Evolutionary conservation across 2,888 invertebrate genomes (phyloP), one percentile per base, ranked within the genome.

Genomic region (Cryptops parisi): DNA sequence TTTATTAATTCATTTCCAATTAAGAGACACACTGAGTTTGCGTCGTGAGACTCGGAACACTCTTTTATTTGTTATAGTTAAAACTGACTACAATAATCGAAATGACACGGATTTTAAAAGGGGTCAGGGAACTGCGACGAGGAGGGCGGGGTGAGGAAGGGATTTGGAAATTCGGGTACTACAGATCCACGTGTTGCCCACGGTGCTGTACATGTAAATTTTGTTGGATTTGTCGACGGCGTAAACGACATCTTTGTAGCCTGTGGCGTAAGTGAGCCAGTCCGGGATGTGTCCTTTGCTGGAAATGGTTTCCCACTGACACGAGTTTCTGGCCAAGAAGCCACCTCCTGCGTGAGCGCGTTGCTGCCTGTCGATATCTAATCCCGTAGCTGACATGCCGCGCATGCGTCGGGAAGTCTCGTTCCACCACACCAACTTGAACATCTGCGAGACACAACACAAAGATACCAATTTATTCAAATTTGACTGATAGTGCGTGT

Each of bases 231-330:
- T 43, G 33, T 52, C 52, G n/a, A 43, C 12, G 2, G 52, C 45
- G 33, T 45, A 45, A 4, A 52, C 45, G 21, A 26, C 25, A 12
- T 43, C 26, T 23, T 27, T 3, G 25, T 22, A 27, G 6, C 52
- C 45, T 1, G 45, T 44, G 12, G 52, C 52, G 2, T 45, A n/a
- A 15, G 21, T 33, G 17, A 52, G 27, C 52, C 52, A 52, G 23
- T 52, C 52, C 1, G 52, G 52, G 1, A 21, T 25, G 9, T 17
- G 4, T 6, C 52, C 52, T 21, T 27, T 45, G 5, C 19, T 25
- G 12, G 19, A 17, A 38, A 48, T 21, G 27, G 33, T 19, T n/a
- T 33, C 22, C 48, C 48, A 48, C 22, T 48, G 33, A 15, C 33
- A 33, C 6, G 25, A 15, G 17, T 46, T 46, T 24, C n/a, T 2